phyloP scores from a whole-genome alignment of 2,888 invertebrate genomes.

The Drosophila anceps region DNA sequence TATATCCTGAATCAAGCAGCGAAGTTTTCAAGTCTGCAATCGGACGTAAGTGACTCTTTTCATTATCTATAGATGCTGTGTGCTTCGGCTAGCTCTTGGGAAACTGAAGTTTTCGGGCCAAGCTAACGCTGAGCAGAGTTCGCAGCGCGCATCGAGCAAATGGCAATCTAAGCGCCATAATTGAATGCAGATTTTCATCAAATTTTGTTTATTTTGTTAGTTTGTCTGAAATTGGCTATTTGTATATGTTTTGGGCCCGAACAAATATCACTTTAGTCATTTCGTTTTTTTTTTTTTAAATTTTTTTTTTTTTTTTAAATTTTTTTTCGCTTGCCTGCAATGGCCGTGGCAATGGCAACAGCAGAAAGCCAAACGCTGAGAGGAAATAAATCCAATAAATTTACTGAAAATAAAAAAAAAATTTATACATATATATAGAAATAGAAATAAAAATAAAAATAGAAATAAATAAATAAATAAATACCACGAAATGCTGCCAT shows the following conservation, averaged over 20 bases:
- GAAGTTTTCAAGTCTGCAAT: too few species aligned
- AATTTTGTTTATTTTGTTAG: not conserved
- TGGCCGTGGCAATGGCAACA: conserved; percentile 2
- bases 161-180: not conserved
- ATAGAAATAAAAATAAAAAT: not conserved
- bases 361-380: conserved; percentile 24
- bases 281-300: conserved; percentile 43
- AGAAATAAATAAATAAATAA: conserved; percentile 36
- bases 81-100: not conserved
- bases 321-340: not conserved
- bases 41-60: too few species aligned
- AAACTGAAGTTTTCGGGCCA: not conserved
- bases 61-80: not conserved
- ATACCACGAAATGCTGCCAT: conserved; percentile 57
- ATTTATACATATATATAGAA: not conserved
- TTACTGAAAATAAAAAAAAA: conserved; percentile 35
- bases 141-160: not conserved
- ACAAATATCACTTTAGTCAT: conserved; percentile 53
- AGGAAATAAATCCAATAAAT: conserved; percentile 55
- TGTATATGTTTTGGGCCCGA: conserved; percentile 29
- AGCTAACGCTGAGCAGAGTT: too few species aligned
- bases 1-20: too few species aligned
- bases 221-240: conserved; percentile 27
- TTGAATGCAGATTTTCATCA: conserved; percentile 6
- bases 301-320: conserved; percentile 38